Conservation (phyloP, 2,113 vertebrate species). For the Onychorhynchus coronatus region DNA sequence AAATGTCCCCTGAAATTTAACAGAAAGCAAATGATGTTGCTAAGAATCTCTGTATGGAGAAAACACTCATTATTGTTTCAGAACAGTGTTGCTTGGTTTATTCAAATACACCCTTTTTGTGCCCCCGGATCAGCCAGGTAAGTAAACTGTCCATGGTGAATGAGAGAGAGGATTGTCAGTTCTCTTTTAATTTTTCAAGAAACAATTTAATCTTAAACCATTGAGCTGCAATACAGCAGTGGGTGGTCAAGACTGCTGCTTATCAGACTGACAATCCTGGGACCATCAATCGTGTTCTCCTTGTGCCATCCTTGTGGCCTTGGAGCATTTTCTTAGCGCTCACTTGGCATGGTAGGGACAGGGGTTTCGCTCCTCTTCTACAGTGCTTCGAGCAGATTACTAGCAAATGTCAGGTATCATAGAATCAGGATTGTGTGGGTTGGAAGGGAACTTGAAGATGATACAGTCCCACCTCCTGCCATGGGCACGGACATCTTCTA, state of each 20-base stretch:
- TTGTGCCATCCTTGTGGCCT: accelerated
- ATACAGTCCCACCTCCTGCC: not conserved
- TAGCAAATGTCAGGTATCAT: not conserved
- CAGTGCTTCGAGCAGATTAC: not conserved
- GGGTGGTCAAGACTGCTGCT: no score
- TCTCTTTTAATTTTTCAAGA: not conserved
- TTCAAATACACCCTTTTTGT: not conserved
- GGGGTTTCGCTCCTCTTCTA: not conserved
- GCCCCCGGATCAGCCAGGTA: not conserved
- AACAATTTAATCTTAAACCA: not conserved
- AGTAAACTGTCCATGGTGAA: not conserved
- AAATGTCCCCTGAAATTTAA: not conserved
- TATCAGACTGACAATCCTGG: not conserved
- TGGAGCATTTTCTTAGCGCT: accelerated
- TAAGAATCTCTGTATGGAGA: not conserved
- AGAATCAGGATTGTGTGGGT: not conserved
- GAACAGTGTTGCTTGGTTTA: not conserved
- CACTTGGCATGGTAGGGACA: accelerated
- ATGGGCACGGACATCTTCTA: not conserved
- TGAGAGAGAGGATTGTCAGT: not conserved
- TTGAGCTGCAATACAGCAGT: not conserved
- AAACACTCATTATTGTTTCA: not conserved
- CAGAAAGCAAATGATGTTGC: not conserved
- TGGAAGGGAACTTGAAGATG: not conserved
- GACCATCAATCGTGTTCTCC: accelerated